Percentiles rank a stretch among this genome's conserved stretches.
Evolutionary conservation across 2,113 vertebrate species (phyloP).

Genomic region (Nicator chloris): DNA sequence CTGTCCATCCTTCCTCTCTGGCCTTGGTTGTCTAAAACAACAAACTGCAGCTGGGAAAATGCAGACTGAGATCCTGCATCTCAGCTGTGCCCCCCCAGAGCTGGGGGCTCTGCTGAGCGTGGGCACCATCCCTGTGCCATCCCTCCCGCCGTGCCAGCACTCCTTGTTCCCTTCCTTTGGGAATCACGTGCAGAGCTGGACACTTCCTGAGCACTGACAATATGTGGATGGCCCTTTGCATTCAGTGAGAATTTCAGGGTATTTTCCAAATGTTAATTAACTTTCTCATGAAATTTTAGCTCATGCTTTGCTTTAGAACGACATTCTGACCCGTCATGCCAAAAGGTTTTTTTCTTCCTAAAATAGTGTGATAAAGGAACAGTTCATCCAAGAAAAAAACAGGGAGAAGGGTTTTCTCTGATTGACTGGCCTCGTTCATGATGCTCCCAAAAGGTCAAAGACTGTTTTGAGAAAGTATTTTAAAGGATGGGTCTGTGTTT

Average conservation of each 20-base stretch:
- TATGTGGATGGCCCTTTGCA: background rate
- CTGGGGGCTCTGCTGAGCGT: background rate
- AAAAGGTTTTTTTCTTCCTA: background rate
- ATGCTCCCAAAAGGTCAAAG: conserved; percentile 56
- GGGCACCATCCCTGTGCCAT: background rate
- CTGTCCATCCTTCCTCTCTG: background rate
- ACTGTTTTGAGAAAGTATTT: conserved; percentile 62
- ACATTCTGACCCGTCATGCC: background rate
- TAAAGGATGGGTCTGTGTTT: conserved; percentile 56
- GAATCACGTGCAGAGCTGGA: background rate
- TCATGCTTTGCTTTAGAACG: background rate
- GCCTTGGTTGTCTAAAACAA: background rate
- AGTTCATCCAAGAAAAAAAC: background rate
- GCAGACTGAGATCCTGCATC: background rate
- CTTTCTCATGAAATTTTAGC: background rate
- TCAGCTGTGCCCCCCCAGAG: background rate
- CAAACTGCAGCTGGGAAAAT: background rate
- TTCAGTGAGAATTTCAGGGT: background rate
- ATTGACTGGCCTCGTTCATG: conserved; percentile 53
- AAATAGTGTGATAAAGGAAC: background rate
- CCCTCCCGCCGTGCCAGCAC: background rate
- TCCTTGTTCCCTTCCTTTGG: background rate
- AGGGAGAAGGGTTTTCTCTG: background rate
- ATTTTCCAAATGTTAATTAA: background rate
- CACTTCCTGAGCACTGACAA: background rate